A percentile compares a stretch with the other conserved stretches of the same genome.
Conservation (phyloP, 2,888 invertebrate genomes). For the Leptura quadrifasciata region DNA sequence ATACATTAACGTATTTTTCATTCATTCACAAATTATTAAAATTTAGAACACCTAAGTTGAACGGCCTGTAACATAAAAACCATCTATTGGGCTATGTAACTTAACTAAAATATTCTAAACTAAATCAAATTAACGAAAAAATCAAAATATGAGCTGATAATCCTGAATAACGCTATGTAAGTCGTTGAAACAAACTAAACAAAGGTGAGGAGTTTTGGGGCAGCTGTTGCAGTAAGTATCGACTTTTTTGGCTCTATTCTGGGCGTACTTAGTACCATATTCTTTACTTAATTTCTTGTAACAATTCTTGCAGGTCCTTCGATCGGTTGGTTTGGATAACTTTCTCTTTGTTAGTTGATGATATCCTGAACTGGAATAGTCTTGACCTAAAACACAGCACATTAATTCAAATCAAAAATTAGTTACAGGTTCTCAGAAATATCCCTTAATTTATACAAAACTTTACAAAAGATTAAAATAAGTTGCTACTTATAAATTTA, state of each 20-base stretch:
- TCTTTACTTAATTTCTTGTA: conserved; percentile 47
- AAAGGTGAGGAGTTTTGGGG: conserved; percentile 49
- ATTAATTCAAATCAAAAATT: background rate
- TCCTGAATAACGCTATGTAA: conserved; percentile 37
- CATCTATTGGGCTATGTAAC: background rate
- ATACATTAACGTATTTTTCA: no score
- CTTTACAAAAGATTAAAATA: no score
- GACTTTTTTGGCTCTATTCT: conserved; percentile 51
- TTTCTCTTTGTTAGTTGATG: conserved; percentile 24
- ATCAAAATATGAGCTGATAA: background rate
- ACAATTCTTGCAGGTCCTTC: conserved; percentile 52
- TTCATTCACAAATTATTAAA: no score
- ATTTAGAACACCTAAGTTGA: no score
- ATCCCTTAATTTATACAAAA: no score
- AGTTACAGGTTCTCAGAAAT: background rate
- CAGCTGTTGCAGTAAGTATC: conserved; percentile 53
- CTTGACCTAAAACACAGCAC: background rate
- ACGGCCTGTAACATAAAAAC: background rate
- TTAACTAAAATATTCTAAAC: conserved; percentile 19
- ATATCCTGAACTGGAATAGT: background rate
- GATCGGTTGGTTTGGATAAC: conserved; percentile 63
- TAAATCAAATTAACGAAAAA: background rate
- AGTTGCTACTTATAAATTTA: no score
- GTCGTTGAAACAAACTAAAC: conserved; percentile 50
- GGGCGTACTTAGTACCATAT: conserved; percentile 46